A percentile compares a stretch with the other conserved stretches of the same genome.
phyloP scores from a whole-genome alignment of 2,888 invertebrate species.

The Drosophila anomalata region DNA sequence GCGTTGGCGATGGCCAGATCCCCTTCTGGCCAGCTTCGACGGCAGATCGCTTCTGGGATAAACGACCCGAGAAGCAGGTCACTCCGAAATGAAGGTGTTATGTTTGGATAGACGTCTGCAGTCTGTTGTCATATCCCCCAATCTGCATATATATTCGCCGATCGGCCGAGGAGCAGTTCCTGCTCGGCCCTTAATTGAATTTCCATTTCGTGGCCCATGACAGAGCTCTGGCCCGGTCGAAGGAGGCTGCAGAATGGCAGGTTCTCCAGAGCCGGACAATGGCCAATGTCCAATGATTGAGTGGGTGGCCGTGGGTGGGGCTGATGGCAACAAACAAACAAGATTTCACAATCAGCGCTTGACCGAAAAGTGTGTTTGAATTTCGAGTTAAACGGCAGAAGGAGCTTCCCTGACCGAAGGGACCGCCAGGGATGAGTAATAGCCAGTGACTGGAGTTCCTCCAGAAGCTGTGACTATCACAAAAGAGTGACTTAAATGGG shows the following conservation, averaged over 20 bases:
- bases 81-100: background rate
- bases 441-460: background rate
- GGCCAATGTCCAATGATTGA: slow-evolving; percentile 44
- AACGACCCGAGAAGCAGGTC: background rate
- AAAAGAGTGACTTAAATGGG: background rate
- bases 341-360: slow-evolving; percentile 72
- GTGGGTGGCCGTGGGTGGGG: slow-evolving; percentile 16
- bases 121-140: background rate
- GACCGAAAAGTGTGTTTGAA: slow-evolving; percentile 68
- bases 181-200: slow-evolving; percentile 41
- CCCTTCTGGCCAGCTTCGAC: background rate
- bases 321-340: slow-evolving; percentile 63
- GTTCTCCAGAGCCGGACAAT: slow-evolving; percentile 49
- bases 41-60: slow-evolving; percentile 4
- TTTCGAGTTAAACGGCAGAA: slow-evolving; percentile 61
- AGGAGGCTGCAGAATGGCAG: slow-evolving; percentile 14
- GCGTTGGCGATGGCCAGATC: slow-evolving; percentile 42
- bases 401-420: background rate
- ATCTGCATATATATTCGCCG: background rate
- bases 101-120: background rate
- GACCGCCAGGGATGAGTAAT: slow-evolving; percentile 5
- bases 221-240: background rate
- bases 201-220: slow-evolving; percentile 22
- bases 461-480: background rate
- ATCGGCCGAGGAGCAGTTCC: background rate